These are phyloP conservation scores for Eciton burchellii DNA, from an alignment of 1,140 invertebrate species.

Conservation along the genomic window DNA sequence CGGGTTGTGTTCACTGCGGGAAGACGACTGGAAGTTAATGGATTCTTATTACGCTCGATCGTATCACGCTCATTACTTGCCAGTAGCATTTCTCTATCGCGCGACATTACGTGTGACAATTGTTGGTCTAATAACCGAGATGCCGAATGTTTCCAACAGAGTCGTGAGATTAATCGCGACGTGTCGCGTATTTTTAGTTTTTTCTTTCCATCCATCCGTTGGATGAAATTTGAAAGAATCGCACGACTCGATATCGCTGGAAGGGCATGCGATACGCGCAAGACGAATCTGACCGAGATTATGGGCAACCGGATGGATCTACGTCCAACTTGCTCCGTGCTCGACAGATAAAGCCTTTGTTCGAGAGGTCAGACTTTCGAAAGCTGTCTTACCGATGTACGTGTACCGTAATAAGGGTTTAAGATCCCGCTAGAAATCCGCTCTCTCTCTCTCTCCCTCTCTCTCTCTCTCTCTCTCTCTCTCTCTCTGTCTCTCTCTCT, in stretches of 20 bases:
- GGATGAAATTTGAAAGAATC: not conserved
- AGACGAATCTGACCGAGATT: slow-evolving; percentile 35
- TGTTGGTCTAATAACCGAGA: slow-evolving; percentile 21
- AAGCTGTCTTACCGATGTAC: slow-evolving; percentile 64
- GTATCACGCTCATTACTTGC: slow-evolving; percentile 6
- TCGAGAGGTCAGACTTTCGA: slow-evolving; percentile 71
- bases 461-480: too few relatives aligned
- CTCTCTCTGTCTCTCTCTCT: too few relatives aligned
- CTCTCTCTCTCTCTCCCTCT: too few relatives aligned
- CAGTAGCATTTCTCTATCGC: slow-evolving; percentile 13
- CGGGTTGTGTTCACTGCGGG: slow-evolving; percentile 40
- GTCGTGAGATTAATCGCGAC: not conserved
- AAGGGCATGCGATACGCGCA: not conserved
- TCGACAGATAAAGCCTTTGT: slow-evolving; percentile 65
- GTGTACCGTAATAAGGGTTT: slow-evolving; percentile 69
- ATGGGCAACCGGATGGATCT: slow-evolving; percentile 45
- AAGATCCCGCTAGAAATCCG: slow-evolving; percentile 63
- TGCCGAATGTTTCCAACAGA: not conserved
- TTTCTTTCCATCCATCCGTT: not conserved
- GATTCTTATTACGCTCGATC: slow-evolving; percentile 56
- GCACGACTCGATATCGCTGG: not conserved
- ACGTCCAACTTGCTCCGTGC: slow-evolving; percentile 51
- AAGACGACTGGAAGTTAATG: slow-evolving; percentile 56
- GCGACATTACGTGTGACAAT: slow-evolving; percentile 20
- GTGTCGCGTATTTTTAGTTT: slow-evolving; percentile 2